phyloP scores from a whole-genome alignment of 2,888 invertebrate genomes.

The Microctonus brassicae region DNA sequence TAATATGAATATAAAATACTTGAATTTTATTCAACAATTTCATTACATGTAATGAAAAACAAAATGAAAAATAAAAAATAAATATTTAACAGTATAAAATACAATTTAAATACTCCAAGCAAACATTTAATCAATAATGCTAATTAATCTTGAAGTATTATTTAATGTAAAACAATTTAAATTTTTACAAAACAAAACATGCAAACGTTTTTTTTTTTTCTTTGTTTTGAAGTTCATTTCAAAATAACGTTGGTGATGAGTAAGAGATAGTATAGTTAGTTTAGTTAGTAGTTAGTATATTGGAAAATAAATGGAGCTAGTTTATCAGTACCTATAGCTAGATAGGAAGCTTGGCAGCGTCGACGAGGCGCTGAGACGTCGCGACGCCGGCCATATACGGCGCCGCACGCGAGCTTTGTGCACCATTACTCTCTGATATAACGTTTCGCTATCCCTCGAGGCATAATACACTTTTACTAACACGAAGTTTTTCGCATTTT shows the following conservation, averaged over 20 bases:
- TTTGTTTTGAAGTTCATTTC: conserved; percentile 4
- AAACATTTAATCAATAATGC: neutral
- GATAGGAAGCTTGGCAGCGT: conserved; percentile 29
- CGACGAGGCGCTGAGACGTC: conserved; percentile 61
- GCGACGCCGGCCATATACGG: conserved; percentile 64
- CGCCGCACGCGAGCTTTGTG: conserved; percentile 67
- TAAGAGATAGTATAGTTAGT: neutral
- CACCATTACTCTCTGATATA: conserved; percentile 54
- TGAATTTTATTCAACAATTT: no score
- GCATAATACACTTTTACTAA: conserved; percentile 8
- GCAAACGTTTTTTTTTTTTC: conserved; percentile 25
- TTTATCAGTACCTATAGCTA: conserved; percentile 22
- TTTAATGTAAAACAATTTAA: neutral
- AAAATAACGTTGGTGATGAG: neutral
- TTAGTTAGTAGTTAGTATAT: neutral
- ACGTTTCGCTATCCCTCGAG: conserved; percentile 24
- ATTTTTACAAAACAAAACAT: conserved; percentile 7
- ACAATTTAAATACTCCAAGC: neutral
- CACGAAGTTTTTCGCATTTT: conserved; percentile 1
- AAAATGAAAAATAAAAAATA: no score
- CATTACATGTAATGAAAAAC: no score
- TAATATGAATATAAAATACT: no score
- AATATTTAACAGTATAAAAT: neutral
- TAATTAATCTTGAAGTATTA: neutral
- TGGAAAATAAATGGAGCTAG: conserved; percentile 5